phyloP scores from a whole-genome alignment of 2,113 vertebrate species.

The Sterna hirundo region DNA sequence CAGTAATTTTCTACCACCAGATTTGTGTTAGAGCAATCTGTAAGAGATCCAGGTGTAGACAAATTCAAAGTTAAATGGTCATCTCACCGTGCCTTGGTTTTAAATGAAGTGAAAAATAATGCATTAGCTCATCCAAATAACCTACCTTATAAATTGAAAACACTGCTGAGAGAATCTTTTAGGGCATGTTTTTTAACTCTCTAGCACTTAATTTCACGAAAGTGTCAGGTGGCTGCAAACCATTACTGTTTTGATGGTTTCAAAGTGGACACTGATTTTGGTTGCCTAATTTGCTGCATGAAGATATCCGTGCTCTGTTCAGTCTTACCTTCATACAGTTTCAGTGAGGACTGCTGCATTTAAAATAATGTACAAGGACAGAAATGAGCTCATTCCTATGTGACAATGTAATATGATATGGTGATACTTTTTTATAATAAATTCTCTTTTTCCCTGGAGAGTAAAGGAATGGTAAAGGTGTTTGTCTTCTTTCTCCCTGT shows the following conservation, averaged over 20 bases:
- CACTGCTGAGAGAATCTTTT: background rate
- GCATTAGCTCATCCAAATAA: background rate
- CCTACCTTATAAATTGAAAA: background rate
- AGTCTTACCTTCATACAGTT: background rate
- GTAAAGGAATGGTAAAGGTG: background rate
- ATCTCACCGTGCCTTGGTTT: background rate
- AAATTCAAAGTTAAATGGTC: background rate
- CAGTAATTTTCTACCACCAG: background rate
- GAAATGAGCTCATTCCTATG: background rate
- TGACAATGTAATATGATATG: background rate
- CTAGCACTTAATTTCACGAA: background rate
- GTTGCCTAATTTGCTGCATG: background rate
- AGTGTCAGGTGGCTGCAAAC: background rate
- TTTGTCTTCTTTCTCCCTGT: background rate
- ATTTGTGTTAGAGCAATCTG: background rate
- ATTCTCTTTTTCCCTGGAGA: background rate
- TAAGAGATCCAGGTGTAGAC: background rate
- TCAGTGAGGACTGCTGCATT: background rate
- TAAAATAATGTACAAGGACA: background rate
- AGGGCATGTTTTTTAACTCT: background rate
- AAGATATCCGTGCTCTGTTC: background rate
- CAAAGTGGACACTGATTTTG: background rate
- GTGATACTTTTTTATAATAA: background rate
- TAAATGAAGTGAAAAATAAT: background rate
- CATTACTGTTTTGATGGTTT: background rate